These are phyloP conservation scores for Tenebrio molitor DNA, from an alignment of 1,140 invertebrate genomes.

Conservation along the genomic window DNA sequence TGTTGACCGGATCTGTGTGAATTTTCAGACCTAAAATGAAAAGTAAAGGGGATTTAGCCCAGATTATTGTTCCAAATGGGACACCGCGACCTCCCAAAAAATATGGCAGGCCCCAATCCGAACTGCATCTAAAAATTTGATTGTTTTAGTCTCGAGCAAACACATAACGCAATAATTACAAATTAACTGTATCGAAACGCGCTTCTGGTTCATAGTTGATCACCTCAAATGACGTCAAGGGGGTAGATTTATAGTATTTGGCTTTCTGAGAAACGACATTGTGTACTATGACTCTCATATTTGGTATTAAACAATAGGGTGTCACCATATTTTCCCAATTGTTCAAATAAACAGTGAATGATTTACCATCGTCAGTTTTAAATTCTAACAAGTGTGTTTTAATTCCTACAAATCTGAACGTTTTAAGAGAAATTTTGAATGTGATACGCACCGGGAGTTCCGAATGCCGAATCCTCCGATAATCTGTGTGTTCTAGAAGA, in stretches of 20 bases:
- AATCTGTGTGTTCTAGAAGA: not conserved
- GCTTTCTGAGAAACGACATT: slow-evolving; percentile 23
- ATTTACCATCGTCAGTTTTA: not conserved
- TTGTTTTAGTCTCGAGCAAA: not conserved
- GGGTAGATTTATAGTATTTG: slow-evolving; percentile 41
- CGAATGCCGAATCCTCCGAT: not conserved
- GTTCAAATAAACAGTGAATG: slow-evolving; percentile 39
- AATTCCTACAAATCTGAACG: slow-evolving; percentile 1
- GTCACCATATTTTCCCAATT: slow-evolving; percentile 43
- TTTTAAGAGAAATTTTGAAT: not conserved
- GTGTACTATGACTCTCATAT: slow-evolving; percentile 39
- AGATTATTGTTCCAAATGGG: not conserved
- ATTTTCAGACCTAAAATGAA: slow-evolving; percentile 24
- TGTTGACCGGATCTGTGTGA: too few species aligned
- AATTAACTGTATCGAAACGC: slow-evolving; percentile 22
- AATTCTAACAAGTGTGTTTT: slow-evolving; percentile 22
- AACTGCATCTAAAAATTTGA: not conserved
- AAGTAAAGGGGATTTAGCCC: not conserved
- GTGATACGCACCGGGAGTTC: too few species aligned
- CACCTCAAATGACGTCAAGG: slow-evolving; percentile 38
- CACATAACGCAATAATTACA: slow-evolving; percentile 22
- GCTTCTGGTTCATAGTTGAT: slow-evolving; percentile 19
- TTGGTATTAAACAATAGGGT: slow-evolving; percentile 31
- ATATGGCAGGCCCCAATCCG: not conserved
- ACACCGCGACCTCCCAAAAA: slow-evolving; percentile 27